phyloP scores from a whole-genome alignment of 2,113 vertebrate species.

The Ardeotis arabs region DNA sequence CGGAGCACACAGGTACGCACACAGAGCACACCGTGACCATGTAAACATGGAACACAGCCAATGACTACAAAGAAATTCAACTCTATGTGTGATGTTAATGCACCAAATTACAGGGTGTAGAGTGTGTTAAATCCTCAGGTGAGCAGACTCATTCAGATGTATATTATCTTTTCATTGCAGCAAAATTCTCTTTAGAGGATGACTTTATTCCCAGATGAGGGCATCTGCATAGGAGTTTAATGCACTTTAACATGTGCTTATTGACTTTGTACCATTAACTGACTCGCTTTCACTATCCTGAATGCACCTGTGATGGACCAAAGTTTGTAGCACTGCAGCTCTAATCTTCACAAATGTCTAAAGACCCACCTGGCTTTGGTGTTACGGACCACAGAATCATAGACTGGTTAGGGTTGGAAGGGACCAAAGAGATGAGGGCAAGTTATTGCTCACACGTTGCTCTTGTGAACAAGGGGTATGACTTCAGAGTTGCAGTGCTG shows the following conservation, averaged over 20 bases:
- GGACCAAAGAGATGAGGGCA: not conserved
- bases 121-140: not conserved
- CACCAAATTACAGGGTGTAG: not conserved
- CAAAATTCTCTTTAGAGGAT: not conserved
- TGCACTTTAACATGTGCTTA: not conserved
- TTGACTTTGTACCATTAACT: not conserved
- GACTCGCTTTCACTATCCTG: not conserved
- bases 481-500: not conserved
- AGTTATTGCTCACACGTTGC: not conserved
- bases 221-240: not conserved
- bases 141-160: not conserved
- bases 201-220: not conserved
- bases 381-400: not conserved
- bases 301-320: not conserved
- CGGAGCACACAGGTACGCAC: not conserved
- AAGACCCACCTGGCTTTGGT: not conserved
- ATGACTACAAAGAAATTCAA: not conserved
- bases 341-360: not conserved
- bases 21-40: rapidly evolving
- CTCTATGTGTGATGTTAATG: not conserved
- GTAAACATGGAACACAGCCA: not conserved
- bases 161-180: not conserved
- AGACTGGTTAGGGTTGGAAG: too few species aligned
- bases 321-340: not conserved
- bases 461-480: not conserved